Conservation (phyloP, 2,888 invertebrate species). For the Phytoseiulus persimilis region DNA sequence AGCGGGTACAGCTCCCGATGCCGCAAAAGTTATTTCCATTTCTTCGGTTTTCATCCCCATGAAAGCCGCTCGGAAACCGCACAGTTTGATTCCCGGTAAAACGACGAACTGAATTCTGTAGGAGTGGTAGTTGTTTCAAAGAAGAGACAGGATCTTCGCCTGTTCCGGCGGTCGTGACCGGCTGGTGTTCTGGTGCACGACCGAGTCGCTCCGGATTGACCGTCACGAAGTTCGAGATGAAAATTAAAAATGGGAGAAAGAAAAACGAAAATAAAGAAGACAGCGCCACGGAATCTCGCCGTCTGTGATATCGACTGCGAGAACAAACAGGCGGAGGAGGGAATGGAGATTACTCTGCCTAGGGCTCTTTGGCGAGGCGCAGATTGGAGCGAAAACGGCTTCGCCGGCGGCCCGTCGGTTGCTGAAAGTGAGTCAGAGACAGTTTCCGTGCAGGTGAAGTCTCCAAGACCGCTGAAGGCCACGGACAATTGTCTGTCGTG, state of each 20-base stretch:
- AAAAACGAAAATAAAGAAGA: background rate
- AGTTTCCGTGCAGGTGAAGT: background rate
- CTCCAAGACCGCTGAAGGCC: background rate
- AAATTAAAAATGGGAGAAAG: background rate
- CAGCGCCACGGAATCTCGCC: background rate
- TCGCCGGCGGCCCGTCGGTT: background rate
- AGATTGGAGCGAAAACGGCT: too few species aligned
- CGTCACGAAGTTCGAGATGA: background rate
- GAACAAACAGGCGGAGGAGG: background rate
- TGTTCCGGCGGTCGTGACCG: background rate
- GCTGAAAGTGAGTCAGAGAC: background rate
- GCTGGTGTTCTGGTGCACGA: constrained; percentile 5
- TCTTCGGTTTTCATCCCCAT: background rate
- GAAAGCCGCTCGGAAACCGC: background rate
- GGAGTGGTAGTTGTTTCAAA: background rate
- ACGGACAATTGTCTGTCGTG: background rate
- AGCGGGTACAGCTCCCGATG: too few species aligned
- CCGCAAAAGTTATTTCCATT: too few species aligned
- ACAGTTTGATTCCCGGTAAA: background rate
- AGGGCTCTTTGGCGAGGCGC: too few species aligned
- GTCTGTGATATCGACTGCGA: background rate
- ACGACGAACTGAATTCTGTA: background rate
- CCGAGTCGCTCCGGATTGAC: background rate
- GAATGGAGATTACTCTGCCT: too few species aligned
- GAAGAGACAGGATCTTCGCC: background rate